Evolutionary conservation across 2,888 invertebrate genomes (phyloP).

Genomic region (Fabriciana adippe): DNA sequence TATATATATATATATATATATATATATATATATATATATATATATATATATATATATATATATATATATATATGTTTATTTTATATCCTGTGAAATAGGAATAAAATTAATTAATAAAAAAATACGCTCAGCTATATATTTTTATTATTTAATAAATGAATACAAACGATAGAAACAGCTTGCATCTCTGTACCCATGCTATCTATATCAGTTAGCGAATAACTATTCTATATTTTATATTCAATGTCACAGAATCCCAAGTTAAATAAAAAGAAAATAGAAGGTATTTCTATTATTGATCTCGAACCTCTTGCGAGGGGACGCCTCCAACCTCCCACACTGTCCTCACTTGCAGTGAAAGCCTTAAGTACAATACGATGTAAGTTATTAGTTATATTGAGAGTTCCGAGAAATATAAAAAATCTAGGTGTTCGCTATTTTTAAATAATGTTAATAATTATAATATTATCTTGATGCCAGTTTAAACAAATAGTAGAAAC

Average conservation of each 20-base stretch:
- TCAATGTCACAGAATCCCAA: conserved; percentile 10
- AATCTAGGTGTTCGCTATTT: neutral
- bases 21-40: no score
- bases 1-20: no score
- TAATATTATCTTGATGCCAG: no score
- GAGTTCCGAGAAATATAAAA: neutral
- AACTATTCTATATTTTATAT: neutral
- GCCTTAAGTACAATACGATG: conserved; percentile 18
- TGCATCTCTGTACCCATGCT: no score
- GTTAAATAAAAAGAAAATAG: neutral
- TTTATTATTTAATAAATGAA: neutral
- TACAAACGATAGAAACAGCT: neutral
- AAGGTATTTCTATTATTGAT: conserved; percentile 22
- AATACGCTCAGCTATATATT: no score
- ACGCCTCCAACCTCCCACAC: conserved; percentile 22
- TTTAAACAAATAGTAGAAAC: no score
- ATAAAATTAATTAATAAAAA: no score
- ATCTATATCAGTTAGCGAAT: no score
- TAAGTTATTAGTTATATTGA: conserved; percentile 16
- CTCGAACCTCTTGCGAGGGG: conserved; percentile 21
- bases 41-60: no score
- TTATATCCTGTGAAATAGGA: no score
- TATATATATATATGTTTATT: no score
- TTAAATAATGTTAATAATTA: neutral
- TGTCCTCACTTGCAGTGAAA: conserved; percentile 18